A percentile compares a stretch with the other conserved stretches of the same genome.
Conservation (phyloP, 2,113 vertebrate genomes). For the Pelodiscus sinensis region DNA sequence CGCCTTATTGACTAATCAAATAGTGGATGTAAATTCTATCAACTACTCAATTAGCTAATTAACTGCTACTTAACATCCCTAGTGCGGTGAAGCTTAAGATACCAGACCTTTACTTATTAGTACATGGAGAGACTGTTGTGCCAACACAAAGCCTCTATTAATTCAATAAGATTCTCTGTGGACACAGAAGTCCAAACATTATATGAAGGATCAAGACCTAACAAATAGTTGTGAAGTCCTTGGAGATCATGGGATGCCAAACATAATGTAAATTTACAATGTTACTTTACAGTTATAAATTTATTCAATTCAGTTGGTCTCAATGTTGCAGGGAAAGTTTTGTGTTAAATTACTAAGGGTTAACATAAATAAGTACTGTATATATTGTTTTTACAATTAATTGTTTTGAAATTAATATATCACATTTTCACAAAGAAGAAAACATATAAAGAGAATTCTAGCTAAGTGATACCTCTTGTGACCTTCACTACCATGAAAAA, state of each 20-base stretch:
- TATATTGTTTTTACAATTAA: neutral
- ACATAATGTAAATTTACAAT: neutral
- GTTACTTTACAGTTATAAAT: neutral
- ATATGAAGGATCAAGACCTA: neutral
- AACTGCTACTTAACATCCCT: no score
- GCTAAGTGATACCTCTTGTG: neutral
- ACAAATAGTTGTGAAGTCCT: neutral
- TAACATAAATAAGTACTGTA: neutral
- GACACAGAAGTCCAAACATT: neutral
- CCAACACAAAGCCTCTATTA: neutral
- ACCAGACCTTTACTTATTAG: neutral
- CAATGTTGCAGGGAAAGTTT: rapidly evolving
- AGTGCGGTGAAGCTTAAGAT: neutral
- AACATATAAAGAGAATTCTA: neutral
- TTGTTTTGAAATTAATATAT: neutral
- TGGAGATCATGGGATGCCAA: neutral
- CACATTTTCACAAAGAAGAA: neutral
- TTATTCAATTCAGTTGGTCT: neutral
- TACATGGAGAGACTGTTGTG: neutral
- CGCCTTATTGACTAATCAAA: no score
- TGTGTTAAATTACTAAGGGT: neutral
- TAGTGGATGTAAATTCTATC: no score
- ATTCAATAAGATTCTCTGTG: neutral
- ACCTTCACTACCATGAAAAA: neutral
- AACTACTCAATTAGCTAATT: no score